Percentiles rank a stretch among this genome's conserved stretches.
phyloP scores from a whole-genome alignment of 2,888 invertebrate genomes.

The Ashinkailepas kermadecensis region DNA sequence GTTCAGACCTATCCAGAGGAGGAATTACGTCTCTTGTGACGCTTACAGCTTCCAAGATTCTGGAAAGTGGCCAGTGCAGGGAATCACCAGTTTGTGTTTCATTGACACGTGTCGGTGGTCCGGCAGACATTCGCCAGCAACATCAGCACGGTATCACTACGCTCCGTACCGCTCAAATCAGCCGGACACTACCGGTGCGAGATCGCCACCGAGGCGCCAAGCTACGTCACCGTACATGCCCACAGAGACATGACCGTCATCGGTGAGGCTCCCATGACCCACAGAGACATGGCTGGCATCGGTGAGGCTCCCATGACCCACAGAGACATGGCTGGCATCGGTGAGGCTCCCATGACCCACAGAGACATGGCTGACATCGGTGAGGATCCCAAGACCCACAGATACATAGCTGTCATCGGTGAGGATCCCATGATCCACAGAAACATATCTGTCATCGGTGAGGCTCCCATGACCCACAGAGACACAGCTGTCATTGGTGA shows the following conservation, averaged over 20 bases:
- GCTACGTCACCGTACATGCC: slow-evolving; percentile 31
- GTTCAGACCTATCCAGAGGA: too few species aligned
- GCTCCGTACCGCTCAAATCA: slow-evolving; percentile 31
- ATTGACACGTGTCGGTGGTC: not conserved
- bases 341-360: too few species aligned
- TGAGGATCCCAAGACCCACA: slow-evolving; percentile 10
- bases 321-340: too few species aligned
- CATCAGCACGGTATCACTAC: slow-evolving; percentile 27
- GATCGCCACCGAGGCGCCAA: slow-evolving; percentile 33
- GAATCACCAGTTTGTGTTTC: too few species aligned
- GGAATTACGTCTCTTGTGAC: too few species aligned
- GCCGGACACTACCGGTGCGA: slow-evolving; percentile 33
- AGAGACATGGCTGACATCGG: too few species aligned
- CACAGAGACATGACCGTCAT: slow-evolving; percentile 28
- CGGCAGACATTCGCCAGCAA: slow-evolving; percentile 11
- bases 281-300: not conserved
- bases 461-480: not conserved
- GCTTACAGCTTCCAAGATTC: too few species aligned
- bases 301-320: too few species aligned
- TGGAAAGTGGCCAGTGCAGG: too few species aligned
- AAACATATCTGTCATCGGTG: slow-evolving; percentile 25
- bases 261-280: not conserved
- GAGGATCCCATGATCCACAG: slow-evolving; percentile 11
- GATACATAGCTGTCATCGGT: slow-evolving; percentile 17
- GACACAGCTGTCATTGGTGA: too few species aligned